Percentiles rank a stretch among this genome's conserved stretches.
These are phyloP conservation scores for Drosophila grimshawi DNA, from an alignment of 1,140 invertebrate species.

Conservation along the genomic window DNA sequence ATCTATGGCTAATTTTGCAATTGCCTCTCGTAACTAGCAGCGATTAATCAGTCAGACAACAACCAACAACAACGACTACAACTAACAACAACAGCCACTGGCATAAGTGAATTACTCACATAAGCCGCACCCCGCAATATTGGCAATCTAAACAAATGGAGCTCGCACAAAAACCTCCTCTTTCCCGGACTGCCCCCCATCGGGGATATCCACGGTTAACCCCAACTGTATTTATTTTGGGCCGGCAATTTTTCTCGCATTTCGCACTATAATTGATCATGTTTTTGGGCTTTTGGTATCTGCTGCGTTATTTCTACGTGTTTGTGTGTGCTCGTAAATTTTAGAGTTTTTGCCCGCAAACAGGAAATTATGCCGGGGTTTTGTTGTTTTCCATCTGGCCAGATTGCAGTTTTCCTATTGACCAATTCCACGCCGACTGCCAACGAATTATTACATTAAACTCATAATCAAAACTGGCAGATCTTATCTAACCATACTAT, in stretches of 20 bases:
- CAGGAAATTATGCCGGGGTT: slow-evolving; percentile 66
- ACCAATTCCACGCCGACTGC: slow-evolving; percentile 11
- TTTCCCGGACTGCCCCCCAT: too few relatives aligned
- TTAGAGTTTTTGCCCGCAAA: slow-evolving; percentile 47
- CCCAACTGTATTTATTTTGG: slow-evolving; percentile 52
- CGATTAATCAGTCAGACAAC: slow-evolving; percentile 70
- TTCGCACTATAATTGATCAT: slow-evolving; percentile 79
- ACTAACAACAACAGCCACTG: slow-evolving; percentile 33
- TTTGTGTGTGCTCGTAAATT: slow-evolving; percentile 67
- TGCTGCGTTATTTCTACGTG: slow-evolving; percentile 23
- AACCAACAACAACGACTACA: slow-evolving; percentile 51
- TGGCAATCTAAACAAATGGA: slow-evolving; percentile 43
- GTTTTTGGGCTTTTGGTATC: slow-evolving; percentile 59
- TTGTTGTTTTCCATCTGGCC: slow-evolving; percentile 34
- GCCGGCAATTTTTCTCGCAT: slow-evolving; percentile 50
- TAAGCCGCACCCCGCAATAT: slow-evolving; percentile 58
- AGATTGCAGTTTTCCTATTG: slow-evolving; percentile 25
- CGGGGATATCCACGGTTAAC: not conserved
- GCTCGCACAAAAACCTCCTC: not conserved
- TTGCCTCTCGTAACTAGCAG: slow-evolving; percentile 66
- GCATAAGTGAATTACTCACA: slow-evolving; percentile 71
- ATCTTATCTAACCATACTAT: slow-evolving; percentile 10
- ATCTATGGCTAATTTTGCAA: slow-evolving; percentile 73
- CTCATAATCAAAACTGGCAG: slow-evolving; percentile 22
- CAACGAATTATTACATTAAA: slow-evolving; percentile 14